These are phyloP conservation scores for Labroides dimidiatus DNA, from an alignment of 2,797 vertebrate species.

Conservation along the genomic window DNA sequence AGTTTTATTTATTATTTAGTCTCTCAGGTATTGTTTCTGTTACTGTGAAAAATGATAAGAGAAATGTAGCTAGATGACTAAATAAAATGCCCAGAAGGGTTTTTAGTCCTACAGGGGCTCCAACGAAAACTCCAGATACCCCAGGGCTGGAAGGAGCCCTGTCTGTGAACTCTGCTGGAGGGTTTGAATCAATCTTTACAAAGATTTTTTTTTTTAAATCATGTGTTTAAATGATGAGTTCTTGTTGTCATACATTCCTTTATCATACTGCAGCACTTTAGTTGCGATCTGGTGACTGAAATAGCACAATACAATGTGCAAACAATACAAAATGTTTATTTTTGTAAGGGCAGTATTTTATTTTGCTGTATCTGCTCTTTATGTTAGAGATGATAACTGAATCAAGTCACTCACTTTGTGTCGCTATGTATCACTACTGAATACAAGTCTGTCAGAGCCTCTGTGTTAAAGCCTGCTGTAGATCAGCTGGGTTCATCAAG, in stretches of 20 bases:
- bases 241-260: too few species aligned
- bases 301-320: too few species aligned
- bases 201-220: not conserved
- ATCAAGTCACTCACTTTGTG: not conserved
- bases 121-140: not conserved
- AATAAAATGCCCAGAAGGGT: not conserved
- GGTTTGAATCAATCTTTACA: not conserved
- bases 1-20: too few species aligned
- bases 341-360: constrained; percentile 1
- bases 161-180: not conserved
- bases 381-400: not conserved
- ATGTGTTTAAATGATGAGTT: not conserved
- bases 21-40: not conserved
- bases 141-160: too few species aligned
- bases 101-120: not conserved
- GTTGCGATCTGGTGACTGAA: not conserved
- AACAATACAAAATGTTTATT: not conserved
- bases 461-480: not conserved
- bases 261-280: not conserved
- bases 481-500: constrained; percentile 23
- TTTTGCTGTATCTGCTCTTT: too few species aligned
- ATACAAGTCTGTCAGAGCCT: constrained; percentile 3
- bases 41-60: not conserved
- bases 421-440: constrained; percentile 1
- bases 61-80: not conserved